These are phyloP conservation scores for Chaetura pelagica DNA, from an alignment of 2,113 vertebrate species.

Conservation along the genomic window DNA sequence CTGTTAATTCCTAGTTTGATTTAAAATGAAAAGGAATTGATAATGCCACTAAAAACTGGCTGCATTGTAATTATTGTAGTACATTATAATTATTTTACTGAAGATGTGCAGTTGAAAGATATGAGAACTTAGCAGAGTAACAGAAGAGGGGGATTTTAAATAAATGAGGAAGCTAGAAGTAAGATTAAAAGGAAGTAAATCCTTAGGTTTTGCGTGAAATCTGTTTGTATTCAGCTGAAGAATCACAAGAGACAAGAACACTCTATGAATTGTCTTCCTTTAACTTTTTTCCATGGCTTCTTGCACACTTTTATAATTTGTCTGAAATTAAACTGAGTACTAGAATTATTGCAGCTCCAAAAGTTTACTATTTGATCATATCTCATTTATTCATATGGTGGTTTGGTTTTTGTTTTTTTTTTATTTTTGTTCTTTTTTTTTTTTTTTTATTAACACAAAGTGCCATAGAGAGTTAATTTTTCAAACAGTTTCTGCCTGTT, in stretches of 20 bases:
- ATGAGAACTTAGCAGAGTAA: not conserved
- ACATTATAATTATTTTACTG: not conserved
- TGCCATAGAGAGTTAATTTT: not conserved
- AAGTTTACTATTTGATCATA: not conserved
- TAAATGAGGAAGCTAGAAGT: constrained; percentile 4
- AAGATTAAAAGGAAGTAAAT: constrained; percentile 43
- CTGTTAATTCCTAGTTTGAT: not conserved
- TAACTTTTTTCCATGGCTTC: not conserved
- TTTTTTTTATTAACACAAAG: not conserved
- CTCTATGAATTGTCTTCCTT: not conserved
- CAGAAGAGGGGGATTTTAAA: not conserved
- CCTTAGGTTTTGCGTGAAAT: not conserved
- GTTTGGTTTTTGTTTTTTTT: no score
- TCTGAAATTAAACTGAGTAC: not conserved
- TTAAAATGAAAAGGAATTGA: not conserved
- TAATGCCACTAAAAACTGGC: not conserved
- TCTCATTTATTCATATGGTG: not conserved
- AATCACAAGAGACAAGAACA: not conserved
- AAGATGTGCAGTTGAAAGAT: not conserved
- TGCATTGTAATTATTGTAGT: not conserved
- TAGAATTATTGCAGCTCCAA: not conserved
- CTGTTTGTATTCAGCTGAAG: not conserved
- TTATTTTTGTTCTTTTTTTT: not conserved
- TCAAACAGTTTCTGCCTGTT: not conserved
- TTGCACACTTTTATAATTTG: not conserved